phyloP scores from a whole-genome alignment of 2,888 invertebrate species.

The Drosophila pseudotalamancana region DNA sequence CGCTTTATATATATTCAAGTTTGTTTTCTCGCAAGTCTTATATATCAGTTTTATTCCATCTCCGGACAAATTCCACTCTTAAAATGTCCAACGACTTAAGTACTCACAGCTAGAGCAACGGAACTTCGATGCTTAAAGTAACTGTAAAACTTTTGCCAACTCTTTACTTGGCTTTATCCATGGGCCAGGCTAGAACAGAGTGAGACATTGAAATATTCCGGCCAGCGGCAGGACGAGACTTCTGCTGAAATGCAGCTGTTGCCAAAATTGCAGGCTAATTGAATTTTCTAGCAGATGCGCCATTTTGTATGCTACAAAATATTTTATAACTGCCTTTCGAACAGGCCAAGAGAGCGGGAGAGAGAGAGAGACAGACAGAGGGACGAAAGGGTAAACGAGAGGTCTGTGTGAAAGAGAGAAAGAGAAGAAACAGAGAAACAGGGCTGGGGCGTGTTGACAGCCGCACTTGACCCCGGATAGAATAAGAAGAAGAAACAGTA shows the following conservation, averaged over 20 bases:
- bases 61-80: too few relatives aligned
- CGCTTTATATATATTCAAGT: too few relatives aligned
- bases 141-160: slow-evolving; percentile 15
- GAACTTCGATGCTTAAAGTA: not conserved
- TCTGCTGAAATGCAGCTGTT: slow-evolving; percentile 74
- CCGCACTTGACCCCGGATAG: slow-evolving; percentile 50
- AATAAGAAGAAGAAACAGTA: slow-evolving; percentile 7
- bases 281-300: slow-evolving; percentile 79
- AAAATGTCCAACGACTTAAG: not conserved
- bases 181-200: slow-evolving; percentile 1
- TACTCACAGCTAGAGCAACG: not conserved
- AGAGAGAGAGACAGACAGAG: slow-evolving; percentile 3
- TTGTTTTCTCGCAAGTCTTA: too few relatives aligned
- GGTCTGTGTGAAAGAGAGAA: not conserved
- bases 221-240: slow-evolving; percentile 25
- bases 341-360: slow-evolving; percentile 7
- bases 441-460: slow-evolving; percentile 41
- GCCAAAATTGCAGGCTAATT: slow-evolving; percentile 79
- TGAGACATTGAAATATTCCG: not conserved
- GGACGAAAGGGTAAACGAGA: too few relatives aligned
- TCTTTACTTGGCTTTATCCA: slow-evolving; percentile 16
- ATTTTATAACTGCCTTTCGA: slow-evolving; percentile 68
- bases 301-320: slow-evolving; percentile 77
- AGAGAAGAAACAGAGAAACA: not conserved
- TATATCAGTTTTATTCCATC: too few relatives aligned